phyloP scores from a whole-genome alignment of 1,140 invertebrate genomes.

The Copidosoma floridanum region DNA sequence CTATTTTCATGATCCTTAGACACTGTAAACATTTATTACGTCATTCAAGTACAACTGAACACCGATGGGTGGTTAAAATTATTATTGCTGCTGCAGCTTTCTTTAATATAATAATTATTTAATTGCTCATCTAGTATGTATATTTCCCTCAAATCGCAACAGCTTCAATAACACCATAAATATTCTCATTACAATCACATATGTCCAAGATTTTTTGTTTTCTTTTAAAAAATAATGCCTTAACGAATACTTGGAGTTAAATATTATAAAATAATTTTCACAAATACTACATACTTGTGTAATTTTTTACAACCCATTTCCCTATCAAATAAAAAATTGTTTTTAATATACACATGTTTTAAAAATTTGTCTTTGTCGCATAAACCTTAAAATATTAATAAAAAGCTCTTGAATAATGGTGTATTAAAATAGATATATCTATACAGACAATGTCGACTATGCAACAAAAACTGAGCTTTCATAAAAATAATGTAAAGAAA shows the following conservation, averaged over 20 bases:
- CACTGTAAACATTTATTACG: constrained; percentile 54
- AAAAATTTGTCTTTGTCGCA: no score
- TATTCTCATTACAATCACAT: neutral
- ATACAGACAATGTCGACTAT: constrained; percentile 2
- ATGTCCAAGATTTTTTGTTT: neutral
- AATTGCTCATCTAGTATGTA: constrained; percentile 14
- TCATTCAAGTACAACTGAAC: constrained; percentile 56
- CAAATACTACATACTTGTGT: no score
- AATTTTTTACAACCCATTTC: no score
- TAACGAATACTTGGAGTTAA: no score
- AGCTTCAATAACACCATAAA: constrained; percentile 3
- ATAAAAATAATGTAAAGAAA: no score
- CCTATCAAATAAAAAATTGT: no score
- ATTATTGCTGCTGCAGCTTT: constrained; percentile 35
- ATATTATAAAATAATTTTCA: no score
- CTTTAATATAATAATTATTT: constrained; percentile 21
- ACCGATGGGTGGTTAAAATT: constrained; percentile 50
- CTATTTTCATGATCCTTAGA: constrained; percentile 29
- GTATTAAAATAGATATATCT: no score
- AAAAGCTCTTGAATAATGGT: no score
- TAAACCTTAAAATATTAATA: no score
- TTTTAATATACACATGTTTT: no score
- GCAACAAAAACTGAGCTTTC: constrained; percentile 1
- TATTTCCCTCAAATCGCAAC: neutral
- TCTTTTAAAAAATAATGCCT: no score